These are phyloP conservation scores for Microtus pennsylvanicus DNA, from an alignment of 2,113 vertebrate genomes.

Conservation along the genomic window DNA sequence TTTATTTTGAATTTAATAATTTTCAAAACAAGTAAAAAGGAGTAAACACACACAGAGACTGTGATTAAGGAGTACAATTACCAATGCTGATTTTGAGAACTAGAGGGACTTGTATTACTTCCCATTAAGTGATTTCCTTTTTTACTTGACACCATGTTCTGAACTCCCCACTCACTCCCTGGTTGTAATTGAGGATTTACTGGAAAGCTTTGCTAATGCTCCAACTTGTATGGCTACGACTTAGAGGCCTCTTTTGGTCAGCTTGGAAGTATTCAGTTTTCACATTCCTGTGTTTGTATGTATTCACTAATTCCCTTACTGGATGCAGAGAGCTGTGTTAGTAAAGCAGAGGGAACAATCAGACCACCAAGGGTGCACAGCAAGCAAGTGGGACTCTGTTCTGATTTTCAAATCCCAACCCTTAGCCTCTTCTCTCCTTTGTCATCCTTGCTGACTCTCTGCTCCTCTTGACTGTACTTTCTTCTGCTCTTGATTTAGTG, in stretches of 20 bases:
- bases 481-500: background rate
- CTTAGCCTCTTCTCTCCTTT: background rate
- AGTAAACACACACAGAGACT: background rate
- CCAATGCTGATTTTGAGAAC: background rate
- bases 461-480: background rate
- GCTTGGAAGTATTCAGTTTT: background rate
- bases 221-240: background rate
- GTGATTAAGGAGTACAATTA: slow-evolving; percentile 21
- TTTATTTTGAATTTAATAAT: slow-evolving; percentile 66
- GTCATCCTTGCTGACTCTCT: background rate
- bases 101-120: background rate
- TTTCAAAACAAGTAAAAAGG: slow-evolving; percentile 39
- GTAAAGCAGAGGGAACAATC: background rate
- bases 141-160: background rate
- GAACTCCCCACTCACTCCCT: background rate
- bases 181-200: background rate
- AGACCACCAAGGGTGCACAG: background rate
- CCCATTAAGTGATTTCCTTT: background rate
- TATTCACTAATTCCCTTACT: background rate
- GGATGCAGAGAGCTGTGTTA: background rate
- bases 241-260: background rate
- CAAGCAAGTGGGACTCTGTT: background rate
- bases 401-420: background rate
- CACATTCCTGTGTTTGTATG: background rate
- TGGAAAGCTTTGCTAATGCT: background rate